These are phyloP conservation scores for Philaethria dido DNA, from an alignment of 2,888 invertebrate species.

Conservation along the genomic window DNA sequence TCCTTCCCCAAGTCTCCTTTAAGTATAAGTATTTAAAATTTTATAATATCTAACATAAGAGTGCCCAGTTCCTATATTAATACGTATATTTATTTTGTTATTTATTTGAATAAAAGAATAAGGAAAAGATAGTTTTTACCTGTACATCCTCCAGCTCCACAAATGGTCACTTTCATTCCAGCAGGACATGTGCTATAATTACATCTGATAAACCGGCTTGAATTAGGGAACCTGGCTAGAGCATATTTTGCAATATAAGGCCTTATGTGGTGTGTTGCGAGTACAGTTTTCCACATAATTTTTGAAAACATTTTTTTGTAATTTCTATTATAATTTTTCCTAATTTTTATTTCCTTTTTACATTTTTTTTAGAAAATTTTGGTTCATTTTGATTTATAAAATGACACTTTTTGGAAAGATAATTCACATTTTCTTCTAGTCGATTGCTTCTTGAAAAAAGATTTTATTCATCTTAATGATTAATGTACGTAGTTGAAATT, in stretches of 20 bases:
- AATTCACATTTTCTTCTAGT: constrained; percentile 1
- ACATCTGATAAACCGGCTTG: neutral
- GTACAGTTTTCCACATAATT: constrained; percentile 21
- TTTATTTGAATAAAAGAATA: too few species aligned
- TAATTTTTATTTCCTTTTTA: constrained; percentile 19
- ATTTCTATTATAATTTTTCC: constrained; percentile 26
- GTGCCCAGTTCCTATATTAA: too few species aligned
- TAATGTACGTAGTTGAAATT: neutral
- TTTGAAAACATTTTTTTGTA: constrained; percentile 33
- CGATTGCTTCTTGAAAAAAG: neutral
- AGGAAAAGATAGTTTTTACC: too few species aligned
- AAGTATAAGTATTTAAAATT: too few species aligned
- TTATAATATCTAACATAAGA: too few species aligned
- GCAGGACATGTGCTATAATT: constrained; percentile 60
- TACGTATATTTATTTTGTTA: too few species aligned
- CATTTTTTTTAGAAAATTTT: neutral
- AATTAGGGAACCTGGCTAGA: neutral
- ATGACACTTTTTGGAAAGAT: neutral
- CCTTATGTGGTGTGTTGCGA: neutral
- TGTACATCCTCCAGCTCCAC: constrained; percentile 81
- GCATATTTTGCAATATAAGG: neutral
- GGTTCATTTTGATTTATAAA: constrained; percentile 3
- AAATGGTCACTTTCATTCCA: constrained; percentile 82
- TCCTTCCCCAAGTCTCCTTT: too few species aligned
- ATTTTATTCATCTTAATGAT: neutral